phyloP scores from a whole-genome alignment of 2,888 invertebrate genomes.

The Oligia fasciuncula region DNA sequence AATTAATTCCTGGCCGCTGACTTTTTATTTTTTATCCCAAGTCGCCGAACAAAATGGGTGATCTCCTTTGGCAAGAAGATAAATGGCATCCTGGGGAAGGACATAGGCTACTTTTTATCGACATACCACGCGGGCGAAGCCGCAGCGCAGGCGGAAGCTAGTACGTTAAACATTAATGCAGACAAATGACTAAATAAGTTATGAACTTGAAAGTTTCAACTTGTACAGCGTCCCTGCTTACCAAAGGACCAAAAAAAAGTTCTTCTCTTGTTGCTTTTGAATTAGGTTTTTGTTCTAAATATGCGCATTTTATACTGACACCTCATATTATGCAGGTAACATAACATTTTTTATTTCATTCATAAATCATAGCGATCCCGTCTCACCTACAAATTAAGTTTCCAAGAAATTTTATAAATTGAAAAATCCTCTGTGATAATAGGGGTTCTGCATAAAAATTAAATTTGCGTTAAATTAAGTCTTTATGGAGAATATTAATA shows the following conservation, averaged over 20 bases:
- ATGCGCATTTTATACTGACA: conserved; percentile 58
- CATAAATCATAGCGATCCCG: conserved; percentile 73
- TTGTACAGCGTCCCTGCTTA: neutral
- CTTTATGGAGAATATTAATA: conserved; percentile 63
- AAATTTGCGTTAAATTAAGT: conserved; percentile 78
- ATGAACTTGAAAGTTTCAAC: conserved; percentile 7
- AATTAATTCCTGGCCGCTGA: no score
- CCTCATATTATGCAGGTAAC: conserved; percentile 55
- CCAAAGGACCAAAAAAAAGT: conserved; percentile 11
- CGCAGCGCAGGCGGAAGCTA: neutral
- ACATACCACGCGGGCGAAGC: no score
- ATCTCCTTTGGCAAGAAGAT: no score
- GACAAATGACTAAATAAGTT: conserved; percentile 1
- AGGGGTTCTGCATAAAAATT: conserved; percentile 72
- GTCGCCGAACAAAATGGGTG: no score
- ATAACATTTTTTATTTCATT: conserved; percentile 62
- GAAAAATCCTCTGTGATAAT: conserved; percentile 76
- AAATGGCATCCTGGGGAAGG: no score
- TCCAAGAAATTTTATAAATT: conserved; percentile 78
- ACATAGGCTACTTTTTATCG: no score
- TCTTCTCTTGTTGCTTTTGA: neutral
- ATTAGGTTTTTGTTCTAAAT: conserved; percentile 43
- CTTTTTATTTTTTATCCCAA: no score
- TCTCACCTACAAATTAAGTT: conserved; percentile 71
- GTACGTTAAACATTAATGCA: neutral